These are phyloP conservation scores for Hymenopus coronatus DNA, from an alignment of 2,888 invertebrate species.

Conservation along the genomic window DNA sequence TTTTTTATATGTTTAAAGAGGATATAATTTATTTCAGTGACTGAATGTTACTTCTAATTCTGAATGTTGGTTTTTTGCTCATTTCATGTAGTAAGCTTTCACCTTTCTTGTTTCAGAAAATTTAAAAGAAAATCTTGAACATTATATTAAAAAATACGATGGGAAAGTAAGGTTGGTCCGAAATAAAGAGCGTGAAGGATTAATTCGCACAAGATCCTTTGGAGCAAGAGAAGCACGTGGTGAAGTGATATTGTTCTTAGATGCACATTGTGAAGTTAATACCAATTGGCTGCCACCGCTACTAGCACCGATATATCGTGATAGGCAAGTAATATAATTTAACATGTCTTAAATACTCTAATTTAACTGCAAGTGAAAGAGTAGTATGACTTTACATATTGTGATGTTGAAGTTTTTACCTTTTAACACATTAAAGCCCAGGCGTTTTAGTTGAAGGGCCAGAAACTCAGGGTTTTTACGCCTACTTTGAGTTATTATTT, in stretches of 20 bases:
- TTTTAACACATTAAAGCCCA: too few species aligned
- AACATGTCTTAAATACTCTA: neutral
- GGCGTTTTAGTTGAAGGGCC: too few species aligned
- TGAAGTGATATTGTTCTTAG: slow-evolving; percentile 94
- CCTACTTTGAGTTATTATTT: too few species aligned
- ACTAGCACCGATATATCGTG: slow-evolving; percentile 87
- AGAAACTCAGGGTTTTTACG: too few species aligned
- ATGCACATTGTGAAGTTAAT: slow-evolving; percentile 98
- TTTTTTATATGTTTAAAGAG: too few species aligned
- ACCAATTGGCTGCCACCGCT: slow-evolving; percentile 95
- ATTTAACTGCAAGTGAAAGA: too few species aligned
- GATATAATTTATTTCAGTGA: too few species aligned
- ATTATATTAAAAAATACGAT: slow-evolving; percentile 78
- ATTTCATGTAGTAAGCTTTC: neutral
- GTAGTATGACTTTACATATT: too few species aligned
- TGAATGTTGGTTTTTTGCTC: too few species aligned
- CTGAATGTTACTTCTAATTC: too few species aligned
- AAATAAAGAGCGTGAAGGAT: slow-evolving; percentile 85
- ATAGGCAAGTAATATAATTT: slow-evolving; percentile 50
- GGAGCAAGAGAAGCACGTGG: slow-evolving; percentile 90
- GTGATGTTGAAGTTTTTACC: too few species aligned
- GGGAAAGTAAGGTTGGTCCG: slow-evolving; percentile 88
- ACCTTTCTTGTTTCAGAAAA: slow-evolving; percentile 56
- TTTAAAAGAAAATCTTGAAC: slow-evolving; percentile 77
- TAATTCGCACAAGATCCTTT: slow-evolving; percentile 87